phyloP scores from a whole-genome alignment of 2,888 invertebrate genomes.

The Tanypteryx hageni region DNA sequence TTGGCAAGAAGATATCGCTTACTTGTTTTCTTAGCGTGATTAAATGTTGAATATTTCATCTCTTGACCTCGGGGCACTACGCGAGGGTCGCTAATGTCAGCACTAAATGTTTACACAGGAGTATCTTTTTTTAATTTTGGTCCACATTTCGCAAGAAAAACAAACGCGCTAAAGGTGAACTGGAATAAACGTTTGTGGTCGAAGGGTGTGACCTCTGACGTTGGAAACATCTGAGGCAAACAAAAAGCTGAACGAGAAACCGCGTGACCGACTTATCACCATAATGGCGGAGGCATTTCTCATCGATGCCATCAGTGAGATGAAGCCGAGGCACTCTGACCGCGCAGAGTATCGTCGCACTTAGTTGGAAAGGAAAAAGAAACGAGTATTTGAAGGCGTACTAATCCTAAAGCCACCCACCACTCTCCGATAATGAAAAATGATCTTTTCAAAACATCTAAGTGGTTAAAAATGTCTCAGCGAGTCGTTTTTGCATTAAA shows the following conservation, averaged over 20 bases:
- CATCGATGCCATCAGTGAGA: background rate
- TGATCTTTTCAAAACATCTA: background rate
- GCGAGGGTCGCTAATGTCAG: no score
- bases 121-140: background rate
- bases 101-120: no score
- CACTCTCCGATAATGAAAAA: conserved; percentile 28
- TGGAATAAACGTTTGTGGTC: background rate
- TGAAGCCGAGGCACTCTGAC: background rate
- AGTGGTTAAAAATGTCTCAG: background rate
- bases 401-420: background rate
- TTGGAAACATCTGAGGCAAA: background rate
- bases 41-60: no score
- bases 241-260: background rate
- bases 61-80: no score
- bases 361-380: background rate
- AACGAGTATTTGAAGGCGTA: background rate
- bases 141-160: background rate
- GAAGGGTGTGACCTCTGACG: background rate
- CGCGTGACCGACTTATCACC: background rate
- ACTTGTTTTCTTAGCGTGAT: no score
- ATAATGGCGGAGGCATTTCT: background rate
- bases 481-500: background rate
- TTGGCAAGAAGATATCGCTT: no score
- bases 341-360: background rate
- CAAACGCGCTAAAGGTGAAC: background rate